These are phyloP conservation scores for Sebastes alutus DNA, from an alignment of 2,797 vertebrate species.

Conservation along the genomic window DNA sequence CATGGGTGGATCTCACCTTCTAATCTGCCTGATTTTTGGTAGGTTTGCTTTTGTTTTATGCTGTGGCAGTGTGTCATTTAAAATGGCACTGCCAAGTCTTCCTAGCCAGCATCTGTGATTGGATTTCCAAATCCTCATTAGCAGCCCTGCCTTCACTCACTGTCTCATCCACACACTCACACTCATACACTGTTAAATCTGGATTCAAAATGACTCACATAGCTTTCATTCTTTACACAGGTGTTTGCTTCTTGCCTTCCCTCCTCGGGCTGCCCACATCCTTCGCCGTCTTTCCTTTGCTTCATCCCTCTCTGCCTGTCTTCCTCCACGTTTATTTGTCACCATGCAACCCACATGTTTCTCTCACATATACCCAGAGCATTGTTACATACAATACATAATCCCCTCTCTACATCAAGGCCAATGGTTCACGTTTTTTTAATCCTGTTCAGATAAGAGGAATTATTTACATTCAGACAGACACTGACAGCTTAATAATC, in stretches of 20 bases:
- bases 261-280: constrained; percentile 67
- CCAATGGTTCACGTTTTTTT: constrained; percentile 27
- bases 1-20: constrained; percentile 28
- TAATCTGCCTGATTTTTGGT: constrained; percentile 39
- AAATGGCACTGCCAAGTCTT: constrained; percentile 56
- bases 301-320: constrained; percentile 57
- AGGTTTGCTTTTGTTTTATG: constrained; percentile 47
- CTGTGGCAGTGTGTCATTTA: constrained; percentile 52
- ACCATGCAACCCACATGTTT: constrained; percentile 62
- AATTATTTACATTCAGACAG: not conserved
- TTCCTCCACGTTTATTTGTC: constrained; percentile 73
- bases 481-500: not conserved
- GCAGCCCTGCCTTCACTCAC: constrained; percentile 52
- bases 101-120: constrained; percentile 39
- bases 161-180: constrained; percentile 41
- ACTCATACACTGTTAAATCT: constrained; percentile 52
- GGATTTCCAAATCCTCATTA: constrained; percentile 68
- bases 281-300: constrained; percentile 48
- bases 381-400: constrained; percentile 33
- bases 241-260: constrained; percentile 59
- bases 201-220: constrained; percentile 59
- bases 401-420: constrained; percentile 36
- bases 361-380: constrained; percentile 37
- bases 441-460: constrained; percentile 19
- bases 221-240: constrained; percentile 62